Base-by-base conservation (phyloP, 2,888 invertebrate species). In the Phrixothrix hirtus region DNA sequence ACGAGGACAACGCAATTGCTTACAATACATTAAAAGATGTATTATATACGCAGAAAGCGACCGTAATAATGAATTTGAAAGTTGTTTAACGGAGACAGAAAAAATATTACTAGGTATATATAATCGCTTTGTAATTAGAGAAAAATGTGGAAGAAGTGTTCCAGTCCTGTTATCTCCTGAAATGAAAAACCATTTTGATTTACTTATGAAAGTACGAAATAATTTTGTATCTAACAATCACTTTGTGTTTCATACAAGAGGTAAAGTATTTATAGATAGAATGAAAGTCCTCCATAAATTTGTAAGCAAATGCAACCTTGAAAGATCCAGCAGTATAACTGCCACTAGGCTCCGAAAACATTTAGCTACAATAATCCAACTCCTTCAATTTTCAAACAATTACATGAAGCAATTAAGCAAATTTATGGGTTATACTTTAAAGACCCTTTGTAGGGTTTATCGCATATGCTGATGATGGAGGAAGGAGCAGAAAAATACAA, bases 331-430 rank as follows among this genome's bases (percentile, higher is more conserved):
- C n/a, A 44, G 50, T 38, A 45, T 51, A 7, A 51, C 34, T 14
- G 59, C 59, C 1, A 59, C 61, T 21, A 36, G 27, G 32, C 32
- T 59, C 2, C 44, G 59, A 13, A 61, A 61, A 51, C 57, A 61
- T 49, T 35, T 55, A 2, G 59, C 61, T 6, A 61, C 55, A 9
- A 41, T n/a, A n/a, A n/a, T n/a, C n/a, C n/a, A n/a, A n/a, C n/a
- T n/a, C n/a, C n/a, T n/a, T n/a, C n/a, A n/a, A n/a, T n/a, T n/a
- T n/a, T n/a, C n/a, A n/a, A n/a, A n/a, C n/a, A n/a, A n/a, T n/a
- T n/a, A n/a, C n/a, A n/a, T n/a, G n/a, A n/a, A n/a, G n/a, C n/a
- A n/a, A n/a, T n/a, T n/a, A n/a, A n/a, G n/a, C n/a, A n/a, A 30
- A 14, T 41, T 41, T 41, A 41, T 41, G 41, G 30, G 41, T 11